Conservation (phyloP, 1,140 invertebrate genomes). For the Diprion similis region DNA sequence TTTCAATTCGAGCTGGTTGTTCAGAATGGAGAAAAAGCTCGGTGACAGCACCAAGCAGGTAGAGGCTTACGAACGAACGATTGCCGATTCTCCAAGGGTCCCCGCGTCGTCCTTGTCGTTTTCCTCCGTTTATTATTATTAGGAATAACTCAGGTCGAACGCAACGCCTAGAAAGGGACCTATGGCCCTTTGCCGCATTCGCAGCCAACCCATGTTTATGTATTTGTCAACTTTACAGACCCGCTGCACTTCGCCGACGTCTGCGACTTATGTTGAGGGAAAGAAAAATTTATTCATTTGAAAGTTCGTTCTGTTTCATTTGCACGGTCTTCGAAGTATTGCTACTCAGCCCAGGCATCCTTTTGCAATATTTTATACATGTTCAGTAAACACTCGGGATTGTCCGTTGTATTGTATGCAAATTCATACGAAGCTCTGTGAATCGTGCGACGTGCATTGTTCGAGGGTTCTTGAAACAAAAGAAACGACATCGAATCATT, state of each 20-base stretch:
- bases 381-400: too few relatives aligned
- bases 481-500: not conserved
- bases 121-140: not conserved
- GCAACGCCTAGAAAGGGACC: not conserved
- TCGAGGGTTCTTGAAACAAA: conserved; percentile 4
- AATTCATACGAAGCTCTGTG: not conserved
- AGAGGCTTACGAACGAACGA: not conserved
- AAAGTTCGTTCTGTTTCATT: too few relatives aligned
- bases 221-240: too few relatives aligned
- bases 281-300: too few relatives aligned
- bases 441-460: not conserved
- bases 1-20: conserved; percentile 3
- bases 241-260: too few relatives aligned
- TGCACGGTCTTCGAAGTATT: too few relatives aligned
- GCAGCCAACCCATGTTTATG: too few relatives aligned
- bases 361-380: too few relatives aligned
- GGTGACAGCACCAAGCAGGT: not conserved
- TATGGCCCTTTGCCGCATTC: not conserved
- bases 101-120: not conserved
- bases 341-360: too few relatives aligned
- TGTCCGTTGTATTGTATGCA: too few relatives aligned
- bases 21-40: not conserved
- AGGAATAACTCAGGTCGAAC: not conserved
- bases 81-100: not conserved
- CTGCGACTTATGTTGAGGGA: too few relatives aligned